A percentile compares a stretch with the other conserved stretches of the same genome.
phyloP scores from a whole-genome alignment of 2,113 vertebrate genomes.

The Columba janthina region DNA sequence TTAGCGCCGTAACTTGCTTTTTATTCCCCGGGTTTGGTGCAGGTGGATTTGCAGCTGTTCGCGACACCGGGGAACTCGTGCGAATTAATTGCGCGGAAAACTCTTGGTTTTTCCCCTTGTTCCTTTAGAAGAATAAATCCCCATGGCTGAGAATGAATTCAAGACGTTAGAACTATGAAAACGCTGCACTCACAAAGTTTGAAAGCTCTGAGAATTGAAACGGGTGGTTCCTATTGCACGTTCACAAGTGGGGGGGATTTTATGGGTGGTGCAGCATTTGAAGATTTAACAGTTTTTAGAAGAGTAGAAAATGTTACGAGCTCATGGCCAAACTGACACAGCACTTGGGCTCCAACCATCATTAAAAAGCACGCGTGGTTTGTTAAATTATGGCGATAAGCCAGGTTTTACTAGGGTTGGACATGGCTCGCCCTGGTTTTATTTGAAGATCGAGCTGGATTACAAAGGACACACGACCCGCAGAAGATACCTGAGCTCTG shows the following conservation, averaged over 20 bases:
- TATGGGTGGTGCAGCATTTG: neutral
- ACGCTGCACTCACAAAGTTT: fast-evolving
- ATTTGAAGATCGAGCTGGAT: neutral
- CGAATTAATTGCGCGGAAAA: neutral
- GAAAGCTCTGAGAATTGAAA: neutral
- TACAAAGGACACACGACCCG: fast-evolving
- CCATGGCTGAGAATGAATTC: fast-evolving
- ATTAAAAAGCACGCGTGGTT: neutral
- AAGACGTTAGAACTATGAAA: fast-evolving
- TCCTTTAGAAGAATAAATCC: neutral
- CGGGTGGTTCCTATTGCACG: neutral
- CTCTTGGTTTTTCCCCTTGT: neutral
- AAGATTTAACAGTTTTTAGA: neutral
- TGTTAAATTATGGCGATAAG: neutral
- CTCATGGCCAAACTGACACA: neutral
- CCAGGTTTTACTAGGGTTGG: neutral
- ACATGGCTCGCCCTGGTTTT: fast-evolving
- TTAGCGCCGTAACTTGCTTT: fast-evolving
- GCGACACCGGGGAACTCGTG: neutral
- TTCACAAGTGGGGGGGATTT: neutral
- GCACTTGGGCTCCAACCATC: neutral
- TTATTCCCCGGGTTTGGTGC: neutral
- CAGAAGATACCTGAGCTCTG: neutral
- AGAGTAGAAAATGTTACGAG: too few relatives aligned
- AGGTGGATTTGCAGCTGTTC: neutral